phyloP scores from a whole-genome alignment of 2,888 invertebrate species.

The Ormyrus pomaceus region DNA sequence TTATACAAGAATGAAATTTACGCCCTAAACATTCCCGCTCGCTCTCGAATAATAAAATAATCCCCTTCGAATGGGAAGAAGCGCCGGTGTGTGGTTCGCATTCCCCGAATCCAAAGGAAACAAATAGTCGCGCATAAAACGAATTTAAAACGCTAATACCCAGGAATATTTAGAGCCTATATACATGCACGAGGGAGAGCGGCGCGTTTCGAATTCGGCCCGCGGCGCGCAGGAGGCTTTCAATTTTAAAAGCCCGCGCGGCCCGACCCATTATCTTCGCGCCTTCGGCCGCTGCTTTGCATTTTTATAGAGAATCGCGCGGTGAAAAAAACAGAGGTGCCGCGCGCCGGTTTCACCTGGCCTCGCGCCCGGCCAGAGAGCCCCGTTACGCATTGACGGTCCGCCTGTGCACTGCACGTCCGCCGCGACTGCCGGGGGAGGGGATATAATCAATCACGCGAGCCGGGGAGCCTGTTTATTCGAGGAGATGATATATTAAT shows the following conservation, averaged over 20 bases:
- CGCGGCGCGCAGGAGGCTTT: neutral
- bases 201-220: neutral
- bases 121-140: no score
- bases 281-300: neutral
- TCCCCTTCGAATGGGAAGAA: no score
- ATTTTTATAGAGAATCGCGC: neutral
- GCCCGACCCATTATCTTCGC: neutral
- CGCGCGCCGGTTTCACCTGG: neutral
- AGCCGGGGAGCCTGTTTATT: neutral
- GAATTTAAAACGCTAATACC: no score
- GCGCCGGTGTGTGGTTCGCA: no score
- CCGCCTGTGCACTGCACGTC: neutral
- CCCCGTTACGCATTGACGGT: neutral
- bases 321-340: neutral
- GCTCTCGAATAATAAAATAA: no score
- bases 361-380: neutral
- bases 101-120: no score
- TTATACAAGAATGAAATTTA: no score
- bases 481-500: slow-evolving; percentile 41
- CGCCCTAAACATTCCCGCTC: no score
- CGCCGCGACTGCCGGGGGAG: neutral
- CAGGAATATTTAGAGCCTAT: no score
- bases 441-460: slow-evolving; percentile 37
- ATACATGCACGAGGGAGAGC: neutral
- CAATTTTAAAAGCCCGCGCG: neutral